Conservation (phyloP, 1,140 invertebrate genomes). For the Calliphora vicina region DNA sequence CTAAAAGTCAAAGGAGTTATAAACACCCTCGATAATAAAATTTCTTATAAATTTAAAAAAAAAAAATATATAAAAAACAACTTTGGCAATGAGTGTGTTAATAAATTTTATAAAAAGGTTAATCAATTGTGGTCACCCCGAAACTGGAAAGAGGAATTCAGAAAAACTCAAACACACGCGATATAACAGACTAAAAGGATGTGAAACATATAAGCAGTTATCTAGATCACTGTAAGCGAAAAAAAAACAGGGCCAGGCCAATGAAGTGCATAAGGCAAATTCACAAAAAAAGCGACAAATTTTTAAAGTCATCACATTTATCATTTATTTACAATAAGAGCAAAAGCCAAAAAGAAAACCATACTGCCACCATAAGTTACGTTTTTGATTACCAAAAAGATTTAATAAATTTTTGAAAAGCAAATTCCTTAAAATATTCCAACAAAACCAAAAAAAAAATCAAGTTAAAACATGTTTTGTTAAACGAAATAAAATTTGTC, state of each 20-base stretch:
- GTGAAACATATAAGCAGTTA: conserved; percentile 19
- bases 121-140: conserved; percentile 30
- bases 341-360: not conserved
- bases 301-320: conserved; percentile 34
- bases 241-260: conserved; percentile 1
- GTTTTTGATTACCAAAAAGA: conserved; percentile 8
- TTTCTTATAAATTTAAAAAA: not conserved
- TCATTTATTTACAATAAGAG: conserved; percentile 21
- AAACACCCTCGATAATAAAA: not conserved
- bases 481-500: not conserved
- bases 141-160: not conserved
- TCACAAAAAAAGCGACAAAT: conserved; percentile 4
- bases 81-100: not conserved
- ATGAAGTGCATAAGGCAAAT: not conserved
- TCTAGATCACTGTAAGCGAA: conserved; percentile 21
- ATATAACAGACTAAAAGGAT: not conserved
- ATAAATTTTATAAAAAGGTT: conserved; percentile 27
- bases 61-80: not conserved
- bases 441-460: too few species aligned
- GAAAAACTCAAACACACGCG: not conserved
- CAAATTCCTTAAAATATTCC: not conserved
- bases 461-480: too few species aligned
- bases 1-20: not conserved
- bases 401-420: conserved; percentile 11
- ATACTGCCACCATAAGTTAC: not conserved